A percentile compares a stretch with the other conserved stretches of the same genome.
phyloP scores from a whole-genome alignment of 2,888 invertebrate species.

The Crossocerus cetratus region DNA sequence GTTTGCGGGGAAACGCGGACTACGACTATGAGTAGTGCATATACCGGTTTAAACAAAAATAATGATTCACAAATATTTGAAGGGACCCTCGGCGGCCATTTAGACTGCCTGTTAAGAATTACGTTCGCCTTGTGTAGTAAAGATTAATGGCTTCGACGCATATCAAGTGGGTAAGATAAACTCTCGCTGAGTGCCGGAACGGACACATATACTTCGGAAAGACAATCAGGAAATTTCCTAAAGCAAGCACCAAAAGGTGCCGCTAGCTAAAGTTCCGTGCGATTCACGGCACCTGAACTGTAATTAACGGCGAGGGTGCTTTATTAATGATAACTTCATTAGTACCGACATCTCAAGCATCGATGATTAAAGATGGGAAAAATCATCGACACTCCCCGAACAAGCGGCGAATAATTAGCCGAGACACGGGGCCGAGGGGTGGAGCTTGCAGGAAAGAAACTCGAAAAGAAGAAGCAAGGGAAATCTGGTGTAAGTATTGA shows the following conservation, averaged over 20 bases:
- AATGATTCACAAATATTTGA: background rate
- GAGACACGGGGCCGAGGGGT: constrained; percentile 30
- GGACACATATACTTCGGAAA: too few species aligned
- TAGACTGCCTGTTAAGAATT: background rate
- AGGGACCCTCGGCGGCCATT: background rate
- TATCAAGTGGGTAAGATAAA: too few species aligned
- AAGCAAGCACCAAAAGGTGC: background rate
- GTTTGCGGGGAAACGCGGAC: too few species aligned
- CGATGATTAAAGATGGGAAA: constrained; percentile 17
- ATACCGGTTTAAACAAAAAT: background rate
- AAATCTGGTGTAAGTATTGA: constrained; percentile 17
- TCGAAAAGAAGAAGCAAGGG: constrained; percentile 20
- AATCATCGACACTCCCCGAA: constrained; percentile 42
- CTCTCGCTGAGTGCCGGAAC: too few species aligned
- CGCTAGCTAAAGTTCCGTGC: background rate
- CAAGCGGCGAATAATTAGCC: constrained; percentile 46
- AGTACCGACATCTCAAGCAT: constrained; percentile 17
- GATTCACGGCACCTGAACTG: constrained; percentile 17
- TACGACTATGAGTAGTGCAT: too few species aligned
- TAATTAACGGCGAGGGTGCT: constrained; percentile 36
- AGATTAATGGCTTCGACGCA: background rate
- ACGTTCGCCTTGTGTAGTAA: background rate
- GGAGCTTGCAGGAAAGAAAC: constrained; percentile 20
- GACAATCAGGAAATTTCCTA: too few species aligned
- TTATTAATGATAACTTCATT: constrained; percentile 44